phyloP scores from a whole-genome alignment of 37 sponge, comb jelly and placozoan genomes.

The Diacarnus erythraeanus region DNA sequence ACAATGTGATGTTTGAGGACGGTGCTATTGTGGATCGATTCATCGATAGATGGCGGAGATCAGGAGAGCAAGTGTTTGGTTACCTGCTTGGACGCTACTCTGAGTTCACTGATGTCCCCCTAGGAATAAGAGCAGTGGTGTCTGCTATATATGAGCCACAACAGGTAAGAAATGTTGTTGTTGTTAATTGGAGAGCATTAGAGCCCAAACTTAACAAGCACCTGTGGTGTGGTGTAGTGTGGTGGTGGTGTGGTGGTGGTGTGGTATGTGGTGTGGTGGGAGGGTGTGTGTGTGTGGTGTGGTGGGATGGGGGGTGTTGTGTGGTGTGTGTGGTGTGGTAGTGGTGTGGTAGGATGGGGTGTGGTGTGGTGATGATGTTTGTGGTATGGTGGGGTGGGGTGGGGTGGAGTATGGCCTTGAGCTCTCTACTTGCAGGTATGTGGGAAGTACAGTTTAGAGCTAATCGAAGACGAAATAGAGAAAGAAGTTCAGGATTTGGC shows the following conservation, averaged over 20 bases:
- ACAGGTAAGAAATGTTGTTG: constrained; percentile 42
- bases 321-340: background rate
- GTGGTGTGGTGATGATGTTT: background rate
- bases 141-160: constrained; percentile 95
- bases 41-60: constrained; percentile 82
- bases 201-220: too few species aligned
- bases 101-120: constrained; percentile 86
- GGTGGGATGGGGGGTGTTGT: background rate
- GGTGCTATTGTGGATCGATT: constrained; percentile 85
- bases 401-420: background rate
- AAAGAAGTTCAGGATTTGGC: constrained; percentile 64
- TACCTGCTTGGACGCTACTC: constrained; percentile 81
- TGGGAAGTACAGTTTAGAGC: constrained; percentile 56
- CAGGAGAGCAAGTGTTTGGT: constrained; percentile 82
- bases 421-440: background rate
- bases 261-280: background rate
- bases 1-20: constrained; percentile 94
- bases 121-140: constrained; percentile 91
- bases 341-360: background rate
- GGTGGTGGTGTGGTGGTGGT: background rate
- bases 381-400: background rate
- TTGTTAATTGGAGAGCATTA: background rate
- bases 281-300: background rate
- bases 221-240: too few species aligned
- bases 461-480: constrained; percentile 67